These are phyloP conservation scores for Clangula hyemalis DNA, from an alignment of 2,797 vertebrate genomes.

Conservation along the genomic window DNA sequence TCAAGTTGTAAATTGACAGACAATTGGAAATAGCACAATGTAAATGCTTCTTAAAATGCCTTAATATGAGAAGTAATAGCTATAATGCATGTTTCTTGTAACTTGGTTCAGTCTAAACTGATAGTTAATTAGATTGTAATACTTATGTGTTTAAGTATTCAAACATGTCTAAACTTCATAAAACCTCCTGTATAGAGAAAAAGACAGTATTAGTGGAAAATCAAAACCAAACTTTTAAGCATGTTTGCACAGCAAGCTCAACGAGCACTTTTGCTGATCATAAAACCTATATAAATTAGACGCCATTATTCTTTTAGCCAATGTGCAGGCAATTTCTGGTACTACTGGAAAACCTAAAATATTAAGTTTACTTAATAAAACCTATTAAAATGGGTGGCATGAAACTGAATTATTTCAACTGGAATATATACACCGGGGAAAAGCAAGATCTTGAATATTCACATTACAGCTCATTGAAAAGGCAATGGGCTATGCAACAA, in stretches of 20 bases:
- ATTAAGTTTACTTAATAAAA: conserved; percentile 34
- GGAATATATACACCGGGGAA: conserved; percentile 61
- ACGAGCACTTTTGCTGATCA: conserved; percentile 2
- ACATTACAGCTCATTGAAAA: conserved; percentile 87
- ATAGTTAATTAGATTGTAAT: not conserved
- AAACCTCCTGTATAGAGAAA: not conserved
- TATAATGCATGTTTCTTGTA: not conserved
- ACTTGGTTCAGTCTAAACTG: not conserved
- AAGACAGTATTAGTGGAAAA: not conserved
- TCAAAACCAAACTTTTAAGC: not conserved
- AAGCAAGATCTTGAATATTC: conserved; percentile 76
- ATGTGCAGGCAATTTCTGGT: not conserved
- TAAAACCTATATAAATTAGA: not conserved
- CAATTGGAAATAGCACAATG: not conserved
- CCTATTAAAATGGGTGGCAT: conserved; percentile 61
- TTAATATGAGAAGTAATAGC: not conserved
- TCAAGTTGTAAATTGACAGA: not conserved
- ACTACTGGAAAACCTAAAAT: not conserved
- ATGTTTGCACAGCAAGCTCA: conserved; percentile 1
- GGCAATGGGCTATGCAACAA: conserved; percentile 87
- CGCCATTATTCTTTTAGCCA: not conserved
- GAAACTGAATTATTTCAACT: conserved; percentile 51
- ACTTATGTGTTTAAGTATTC: not conserved
- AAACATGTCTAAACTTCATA: conserved; percentile 7
- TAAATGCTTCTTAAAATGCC: not conserved